Percentiles rank a stretch among this genome's conserved stretches.
Evolutionary conservation across 1,140 invertebrate genomes (phyloP).

Genomic region (Anthonomus grandis): DNA sequence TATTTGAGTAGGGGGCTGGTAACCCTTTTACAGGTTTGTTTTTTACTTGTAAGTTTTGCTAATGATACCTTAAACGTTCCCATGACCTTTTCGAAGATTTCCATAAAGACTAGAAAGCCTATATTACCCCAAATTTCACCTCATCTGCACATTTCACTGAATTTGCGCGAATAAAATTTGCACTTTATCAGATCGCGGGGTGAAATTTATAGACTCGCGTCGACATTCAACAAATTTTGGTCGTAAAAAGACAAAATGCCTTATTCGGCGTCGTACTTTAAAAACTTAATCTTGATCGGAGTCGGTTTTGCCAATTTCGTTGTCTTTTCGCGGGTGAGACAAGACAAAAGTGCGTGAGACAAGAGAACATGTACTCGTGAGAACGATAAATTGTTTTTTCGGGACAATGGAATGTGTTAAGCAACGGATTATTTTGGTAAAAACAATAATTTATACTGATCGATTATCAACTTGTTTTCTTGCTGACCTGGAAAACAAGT

Average conservation of each 20-base stretch:
- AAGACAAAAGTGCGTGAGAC: conserved; percentile 21
- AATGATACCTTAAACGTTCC: too few species aligned
- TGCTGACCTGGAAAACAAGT: too few species aligned
- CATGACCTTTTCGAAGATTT: too few species aligned
- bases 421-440: conserved; percentile 14
- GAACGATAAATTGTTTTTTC: conserved; percentile 21
- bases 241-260: conserved; percentile 15
- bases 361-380: conserved; percentile 8
- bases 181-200: conserved; percentile 19
- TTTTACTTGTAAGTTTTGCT: too few species aligned
- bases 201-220: conserved; percentile 21
- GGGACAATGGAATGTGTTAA: conserved; percentile 8
- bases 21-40: too few species aligned
- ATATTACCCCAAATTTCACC: too few species aligned
- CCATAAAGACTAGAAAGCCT: too few species aligned
- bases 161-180: too few species aligned
- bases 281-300: conserved; percentile 26
- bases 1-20: too few species aligned
- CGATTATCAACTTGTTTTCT: too few species aligned
- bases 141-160: too few species aligned
- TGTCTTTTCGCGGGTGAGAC: conserved; percentile 15
- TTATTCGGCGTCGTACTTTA: conserved; percentile 24
- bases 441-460: too few species aligned
- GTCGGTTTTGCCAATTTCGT: conserved; percentile 16
- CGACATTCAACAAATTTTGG: conserved; percentile 24